Base-by-base conservation (phyloP, 2,797 vertebrate species). In the Gobio occitaniae region DNA sequence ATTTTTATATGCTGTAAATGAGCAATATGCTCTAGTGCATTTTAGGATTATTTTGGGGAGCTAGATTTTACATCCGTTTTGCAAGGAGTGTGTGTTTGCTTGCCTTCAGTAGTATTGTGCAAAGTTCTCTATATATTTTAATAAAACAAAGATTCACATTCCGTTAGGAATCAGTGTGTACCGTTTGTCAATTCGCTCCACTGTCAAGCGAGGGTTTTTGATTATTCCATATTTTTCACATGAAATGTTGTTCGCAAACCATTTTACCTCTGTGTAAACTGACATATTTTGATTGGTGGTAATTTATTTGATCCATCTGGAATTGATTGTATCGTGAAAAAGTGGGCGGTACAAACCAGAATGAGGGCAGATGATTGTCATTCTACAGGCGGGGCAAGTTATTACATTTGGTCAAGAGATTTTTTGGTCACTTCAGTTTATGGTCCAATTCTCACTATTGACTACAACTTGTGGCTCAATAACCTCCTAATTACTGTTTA, bases 71-170 rank as follows among this genome's bases (percentile, higher is more conserved):
- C 54, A 21, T 80, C 79, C 10, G 15, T 86, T 82, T 88, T 72
- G 66, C 70, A 72, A 78, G 68, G 19, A 76, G 36, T 84, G 65
- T 85, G 75, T 84, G 65, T 85, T 71, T 83, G 66, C 76, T 83
- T 87, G 80, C 84, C 84, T 87, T 78, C 32, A 61, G 41, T 71
- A 71, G 83, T 52, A 52, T 70, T 82, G 75, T 59, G 72, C 78
- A 41, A 71, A 80, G 88, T 76, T 47, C 72, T 65, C 36, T 38
- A 32, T 72, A 74, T 59, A 25, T 54, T 54, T 68, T 41, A 68
- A 19, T 38, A 77, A 74, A 16, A 17, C 3, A 17, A 25, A 25
- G 16, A 47, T 69, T 77, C 47, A 68, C n/a, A 32, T 77, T 68
- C 70, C 21, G 2, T 65, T n/a, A 32, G n/a, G 47, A 50, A 61